Percentiles rank a stretch among this genome's conserved stretches.
Evolutionary conservation across 1,140 invertebrate genomes (phyloP).

Genomic region (Zaprionus ghesquierei): DNA sequence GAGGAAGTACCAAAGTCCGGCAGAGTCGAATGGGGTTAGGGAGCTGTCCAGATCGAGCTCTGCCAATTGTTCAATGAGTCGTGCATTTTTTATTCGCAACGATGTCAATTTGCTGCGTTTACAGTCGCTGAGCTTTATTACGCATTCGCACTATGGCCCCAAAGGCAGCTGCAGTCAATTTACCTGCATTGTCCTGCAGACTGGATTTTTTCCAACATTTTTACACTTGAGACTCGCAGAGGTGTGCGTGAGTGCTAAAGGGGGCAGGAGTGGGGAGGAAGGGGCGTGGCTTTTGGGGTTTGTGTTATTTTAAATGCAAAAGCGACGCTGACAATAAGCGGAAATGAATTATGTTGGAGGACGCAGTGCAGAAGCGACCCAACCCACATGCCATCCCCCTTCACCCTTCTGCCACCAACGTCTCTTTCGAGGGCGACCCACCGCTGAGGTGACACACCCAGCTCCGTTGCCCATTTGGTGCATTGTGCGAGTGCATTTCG

Average conservation of each 20-base stretch:
- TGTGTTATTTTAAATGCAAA: slow-evolving; percentile 75
- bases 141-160: slow-evolving; percentile 16
- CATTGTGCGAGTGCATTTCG: slow-evolving; percentile 80
- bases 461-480: slow-evolving; percentile 33
- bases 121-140: slow-evolving; percentile 45
- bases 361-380: slow-evolving; percentile 11
- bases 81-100: slow-evolving; percentile 44
- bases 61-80: slow-evolving; percentile 60
- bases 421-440: slow-evolving; percentile 22
- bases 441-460: slow-evolving; percentile 51
- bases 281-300: slow-evolving; percentile 34
- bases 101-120: slow-evolving; percentile 59
- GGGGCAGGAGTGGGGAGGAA: not conserved
- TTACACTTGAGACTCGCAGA: slow-evolving; percentile 66
- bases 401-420: not conserved
- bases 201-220: slow-evolving; percentile 42
- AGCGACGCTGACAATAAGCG: slow-evolving; percentile 72
- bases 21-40: not conserved
- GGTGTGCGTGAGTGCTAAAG: not conserved
- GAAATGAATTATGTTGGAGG: slow-evolving; percentile 77
- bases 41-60: not conserved
- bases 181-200: slow-evolving; percentile 69
- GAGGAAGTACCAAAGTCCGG: too few relatives aligned
- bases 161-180: slow-evolving; percentile 65
- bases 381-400: not conserved